These are phyloP conservation scores for Siphlonurus alternatus DNA, from an alignment of 2,888 invertebrate species.

Conservation along the genomic window DNA sequence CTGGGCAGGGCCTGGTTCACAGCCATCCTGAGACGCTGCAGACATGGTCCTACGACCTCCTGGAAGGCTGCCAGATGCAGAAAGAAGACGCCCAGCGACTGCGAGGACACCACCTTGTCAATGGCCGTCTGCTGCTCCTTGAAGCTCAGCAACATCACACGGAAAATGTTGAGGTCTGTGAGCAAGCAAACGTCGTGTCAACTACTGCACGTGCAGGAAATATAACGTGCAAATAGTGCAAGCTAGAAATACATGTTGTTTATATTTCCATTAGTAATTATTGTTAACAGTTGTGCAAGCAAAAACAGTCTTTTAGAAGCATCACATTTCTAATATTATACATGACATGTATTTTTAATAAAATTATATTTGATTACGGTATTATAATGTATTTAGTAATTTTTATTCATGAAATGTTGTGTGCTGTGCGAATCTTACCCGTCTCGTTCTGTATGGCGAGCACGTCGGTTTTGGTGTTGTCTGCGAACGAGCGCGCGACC, in stretches of 20 bases:
- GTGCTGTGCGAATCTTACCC: neutral
- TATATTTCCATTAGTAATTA: no score
- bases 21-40: constrained; percentile 46
- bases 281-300: no score
- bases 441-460: neutral
- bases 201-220: no score
- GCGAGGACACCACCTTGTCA: constrained; percentile 43
- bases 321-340: no score
- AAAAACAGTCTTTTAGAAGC: no score
- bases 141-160: constrained; percentile 48
- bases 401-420: no score
- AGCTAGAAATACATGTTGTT: no score
- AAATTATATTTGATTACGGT: no score
- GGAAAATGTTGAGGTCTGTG: constrained; percentile 42
- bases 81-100: constrained; percentile 55
- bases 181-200: constrained; percentile 12
- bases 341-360: no score
- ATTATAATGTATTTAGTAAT: no score
- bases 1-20: constrained; percentile 44
- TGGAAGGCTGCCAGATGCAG: constrained; percentile 55
- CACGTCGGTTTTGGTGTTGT: neutral
- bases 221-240: no score
- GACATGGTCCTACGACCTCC: constrained; percentile 50
- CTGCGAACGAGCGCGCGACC: neutral
- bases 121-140: constrained; percentile 49